These are phyloP conservation scores for Antennarius striatus DNA, from an alignment of 2,113 vertebrate genomes.

Conservation along the genomic window DNA sequence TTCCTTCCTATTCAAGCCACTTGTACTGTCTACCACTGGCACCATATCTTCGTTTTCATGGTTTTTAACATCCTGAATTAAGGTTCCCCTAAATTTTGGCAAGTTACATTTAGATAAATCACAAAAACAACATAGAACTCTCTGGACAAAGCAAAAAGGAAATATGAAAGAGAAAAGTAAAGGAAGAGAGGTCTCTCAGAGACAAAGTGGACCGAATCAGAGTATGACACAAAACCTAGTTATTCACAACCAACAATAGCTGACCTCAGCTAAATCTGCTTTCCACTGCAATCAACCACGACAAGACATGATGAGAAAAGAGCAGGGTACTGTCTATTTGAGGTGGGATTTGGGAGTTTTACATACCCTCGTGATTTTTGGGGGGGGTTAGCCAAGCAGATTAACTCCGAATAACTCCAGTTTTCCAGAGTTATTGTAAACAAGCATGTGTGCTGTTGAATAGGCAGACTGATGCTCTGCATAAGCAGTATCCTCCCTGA, in stretches of 20 bases:
- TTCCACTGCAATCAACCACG: conserved; percentile 25
- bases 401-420: conserved; percentile 47
- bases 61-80: conserved; percentile 49
- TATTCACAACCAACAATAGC: conserved; percentile 35
- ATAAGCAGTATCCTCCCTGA: conserved; percentile 35
- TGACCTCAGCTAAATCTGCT: conserved; percentile 39
- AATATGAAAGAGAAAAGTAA: conserved; percentile 44
- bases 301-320: conserved; percentile 21
- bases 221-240: conserved; percentile 30
- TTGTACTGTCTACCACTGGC: conserved; percentile 46
- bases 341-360: conserved; percentile 35
- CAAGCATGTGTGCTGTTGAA: conserved; percentile 48
- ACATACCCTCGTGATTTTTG: conserved; percentile 20
- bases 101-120: conserved; percentile 62
- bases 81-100: conserved; percentile 33
- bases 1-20: conserved; percentile 54
- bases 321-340: conserved; percentile 27
- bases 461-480: conserved; percentile 43
- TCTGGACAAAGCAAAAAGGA: conserved; percentile 47
- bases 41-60: conserved; percentile 53
- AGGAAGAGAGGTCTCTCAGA: conserved; percentile 23
- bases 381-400: conserved; percentile 26
- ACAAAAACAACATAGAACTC: conserved; percentile 51
- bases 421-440: conserved; percentile 62
- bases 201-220: conserved; percentile 23